Evolutionary conservation across 2,113 vertebrate species (phyloP), one percentile per base, ranked within the genome.

Genomic region (Grus americana): DNA sequence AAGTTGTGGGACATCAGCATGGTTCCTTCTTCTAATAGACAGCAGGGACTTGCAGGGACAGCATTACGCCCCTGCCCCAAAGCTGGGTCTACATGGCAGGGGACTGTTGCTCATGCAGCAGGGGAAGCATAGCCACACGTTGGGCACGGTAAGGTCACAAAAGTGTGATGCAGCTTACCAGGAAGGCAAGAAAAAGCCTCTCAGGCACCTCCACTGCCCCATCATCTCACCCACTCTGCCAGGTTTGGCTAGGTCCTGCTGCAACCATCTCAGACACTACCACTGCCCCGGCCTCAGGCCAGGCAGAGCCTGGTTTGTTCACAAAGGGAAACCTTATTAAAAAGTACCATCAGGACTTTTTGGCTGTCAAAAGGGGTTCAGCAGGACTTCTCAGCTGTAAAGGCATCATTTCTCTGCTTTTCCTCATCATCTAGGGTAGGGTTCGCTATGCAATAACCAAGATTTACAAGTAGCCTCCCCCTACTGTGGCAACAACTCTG

Each of bases 401-500:
- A 50, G 49, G 67, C 36, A 57, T 59, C 0, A 36, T 24, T 58
- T 49, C 24, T 24, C 46, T 54, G n/a, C 55, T 88, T 70, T 49
- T 19, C 49, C 68, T 86, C 15, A n/a, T 38, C 2, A 0, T 10
- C 22, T 21, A 2, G 47, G 46, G 22, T 38, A 82, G 34, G 11
- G 32, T 27, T 91, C 76, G 29, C 66, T 68, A 18, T 2, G 2
- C 5, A 6, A 49, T 38, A 61, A 71, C 42, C 34, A 18, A 61
- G 58, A 63, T 72, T 65, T 82, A 65, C 34, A 75, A 67, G 61
- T 6, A 87, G 63, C 66, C 50, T 73, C 32, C 52, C 50, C 50
- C 16, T 32, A 2, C 6, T 0, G 1, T 13, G 42, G 29, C 42
- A 66, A 36, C 59, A 78, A 10, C 0, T 20, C n/a, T 50, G 75